phyloP scores from a whole-genome alignment of 2,797 vertebrate genomes.

The Micropoecilia bifurca region DNA sequence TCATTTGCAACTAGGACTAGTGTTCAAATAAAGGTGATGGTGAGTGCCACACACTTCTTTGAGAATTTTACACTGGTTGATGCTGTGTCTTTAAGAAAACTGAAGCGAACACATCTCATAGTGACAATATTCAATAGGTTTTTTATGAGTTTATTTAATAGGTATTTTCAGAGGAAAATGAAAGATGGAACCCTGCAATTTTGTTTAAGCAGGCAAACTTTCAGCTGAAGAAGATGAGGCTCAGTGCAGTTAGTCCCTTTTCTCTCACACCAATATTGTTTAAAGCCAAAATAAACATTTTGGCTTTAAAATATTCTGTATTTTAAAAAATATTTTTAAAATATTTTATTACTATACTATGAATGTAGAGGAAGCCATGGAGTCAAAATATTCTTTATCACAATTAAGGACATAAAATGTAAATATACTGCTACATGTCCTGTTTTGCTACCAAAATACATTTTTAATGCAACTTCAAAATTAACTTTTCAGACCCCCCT shows the following conservation, averaged over 20 bases:
- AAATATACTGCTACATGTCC: too few relatives aligned
- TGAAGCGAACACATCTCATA: not conserved
- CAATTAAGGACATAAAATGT: too few relatives aligned
- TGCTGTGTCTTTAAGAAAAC: not conserved
- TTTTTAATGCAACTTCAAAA: too few relatives aligned
- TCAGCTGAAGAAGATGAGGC: not conserved
- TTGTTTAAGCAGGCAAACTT: not conserved
- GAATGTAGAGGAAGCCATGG: too few relatives aligned
- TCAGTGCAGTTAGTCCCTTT: not conserved
- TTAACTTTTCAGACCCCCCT: too few relatives aligned
- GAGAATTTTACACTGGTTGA: not conserved
- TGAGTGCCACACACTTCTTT: not conserved
- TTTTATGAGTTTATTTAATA: not conserved
- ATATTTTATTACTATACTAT: too few relatives aligned
- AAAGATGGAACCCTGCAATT: not conserved
- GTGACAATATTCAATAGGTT: not conserved
- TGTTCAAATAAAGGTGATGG: not conserved
- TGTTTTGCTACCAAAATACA: too few relatives aligned
- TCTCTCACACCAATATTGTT: not conserved
- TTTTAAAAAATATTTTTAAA: too few relatives aligned
- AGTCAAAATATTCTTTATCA: too few relatives aligned
- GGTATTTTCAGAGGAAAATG: not conserved
- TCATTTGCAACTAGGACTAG: not conserved
- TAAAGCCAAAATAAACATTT: not conserved
- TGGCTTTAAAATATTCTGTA: too few relatives aligned